These are phyloP conservation scores for Cranoglanis bouderius DNA, from an alignment of 2,113 vertebrate genomes.

Conservation along the genomic window DNA sequence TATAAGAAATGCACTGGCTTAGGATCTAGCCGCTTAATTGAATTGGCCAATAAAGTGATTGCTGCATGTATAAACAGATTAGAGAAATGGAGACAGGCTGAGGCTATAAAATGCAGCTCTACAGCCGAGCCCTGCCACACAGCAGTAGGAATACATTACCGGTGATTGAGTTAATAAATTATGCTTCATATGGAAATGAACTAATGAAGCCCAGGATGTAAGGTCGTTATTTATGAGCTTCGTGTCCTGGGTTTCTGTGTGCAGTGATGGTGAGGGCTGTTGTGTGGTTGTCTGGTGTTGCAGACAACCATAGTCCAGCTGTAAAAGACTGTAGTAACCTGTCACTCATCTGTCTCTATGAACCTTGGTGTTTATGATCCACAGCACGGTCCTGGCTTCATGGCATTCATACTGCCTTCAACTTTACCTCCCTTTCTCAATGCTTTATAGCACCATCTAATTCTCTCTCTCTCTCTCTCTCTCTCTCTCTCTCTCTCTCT, in stretches of 20 bases:
- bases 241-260: constrained; percentile 14
- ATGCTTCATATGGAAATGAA: constrained; percentile 66
- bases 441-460: constrained; percentile 12
- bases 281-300: constrained; percentile 21
- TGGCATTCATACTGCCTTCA: neutral
- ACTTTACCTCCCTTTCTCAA: constrained; percentile 8
- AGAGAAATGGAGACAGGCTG: constrained; percentile 53
- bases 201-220: constrained; percentile 45
- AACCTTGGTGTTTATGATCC: constrained; percentile 42
- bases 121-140: constrained; percentile 30
- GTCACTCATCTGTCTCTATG: constrained; percentile 42
- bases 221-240: constrained; percentile 33
- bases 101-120: constrained; percentile 30
- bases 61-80: constrained; percentile 55
- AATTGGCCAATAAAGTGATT: constrained; percentile 73
- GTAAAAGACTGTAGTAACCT: constrained; percentile 49
- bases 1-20: constrained; percentile 39
- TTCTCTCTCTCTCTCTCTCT: constrained; percentile 4
- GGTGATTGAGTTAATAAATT: constrained; percentile 47
- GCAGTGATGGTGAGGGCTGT: neutral
- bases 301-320: constrained; percentile 18
- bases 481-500: constrained; percentile 26
- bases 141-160: constrained; percentile 48
- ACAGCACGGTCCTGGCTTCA: constrained; percentile 23
- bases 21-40: constrained; percentile 62